phyloP scores from a whole-genome alignment of 2,888 invertebrate species.

The Drosophila seclusa region DNA sequence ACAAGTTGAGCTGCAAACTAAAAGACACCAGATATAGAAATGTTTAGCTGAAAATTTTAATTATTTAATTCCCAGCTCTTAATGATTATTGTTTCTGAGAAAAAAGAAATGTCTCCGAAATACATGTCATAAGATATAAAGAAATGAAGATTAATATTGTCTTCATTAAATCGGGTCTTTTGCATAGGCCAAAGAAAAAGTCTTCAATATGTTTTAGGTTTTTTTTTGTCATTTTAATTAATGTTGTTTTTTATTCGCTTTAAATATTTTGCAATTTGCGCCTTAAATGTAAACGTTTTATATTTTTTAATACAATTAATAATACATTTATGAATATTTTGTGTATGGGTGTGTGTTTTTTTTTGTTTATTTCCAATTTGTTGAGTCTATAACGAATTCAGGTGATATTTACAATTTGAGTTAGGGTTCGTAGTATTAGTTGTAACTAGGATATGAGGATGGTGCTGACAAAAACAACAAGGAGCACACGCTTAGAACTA shows the following conservation, averaged over 20 bases:
- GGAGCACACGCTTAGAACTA: slow-evolving; percentile 72
- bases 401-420: slow-evolving; percentile 69
- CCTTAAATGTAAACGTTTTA: slow-evolving; percentile 49
- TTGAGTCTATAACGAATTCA: slow-evolving; percentile 62
- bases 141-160: neutral
- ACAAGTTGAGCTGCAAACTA: neutral
- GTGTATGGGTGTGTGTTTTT: slow-evolving; percentile 36
- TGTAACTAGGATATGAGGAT: slow-evolving; percentile 54
- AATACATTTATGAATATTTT: slow-evolving; percentile 68
- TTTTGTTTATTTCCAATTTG: slow-evolving; percentile 23
- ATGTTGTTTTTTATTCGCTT: slow-evolving; percentile 57
- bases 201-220: slow-evolving; percentile 8
- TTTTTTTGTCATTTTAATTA: slow-evolving; percentile 45
- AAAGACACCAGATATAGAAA: neutral
- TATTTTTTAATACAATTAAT: slow-evolving; percentile 72
- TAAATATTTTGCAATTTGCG: slow-evolving; percentile 58
- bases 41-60: neutral
- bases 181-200: slow-evolving; percentile 5
- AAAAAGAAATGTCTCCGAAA: neutral
- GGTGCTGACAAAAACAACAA: slow-evolving; percentile 68
- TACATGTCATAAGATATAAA: neutral
- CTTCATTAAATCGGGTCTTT: neutral
- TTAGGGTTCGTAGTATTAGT: slow-evolving; percentile 37
- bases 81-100: neutral
- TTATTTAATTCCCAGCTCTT: neutral